phyloP scores from a whole-genome alignment of 1,140 invertebrate genomes.

The Anagrus nilaparvatae region DNA sequence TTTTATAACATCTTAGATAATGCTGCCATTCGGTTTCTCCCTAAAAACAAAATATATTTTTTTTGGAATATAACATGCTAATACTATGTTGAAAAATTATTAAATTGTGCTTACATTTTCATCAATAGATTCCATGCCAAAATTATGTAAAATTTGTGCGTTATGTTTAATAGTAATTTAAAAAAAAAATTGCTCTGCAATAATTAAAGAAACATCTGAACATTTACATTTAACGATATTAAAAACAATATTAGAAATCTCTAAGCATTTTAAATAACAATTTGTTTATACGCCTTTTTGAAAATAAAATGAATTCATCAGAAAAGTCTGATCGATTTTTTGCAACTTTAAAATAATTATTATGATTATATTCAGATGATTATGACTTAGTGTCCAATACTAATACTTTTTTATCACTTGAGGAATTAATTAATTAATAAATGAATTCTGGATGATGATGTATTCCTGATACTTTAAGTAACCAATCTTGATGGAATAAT shows the following conservation, averaged over 20 bases:
- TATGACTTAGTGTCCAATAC: constrained; percentile 97
- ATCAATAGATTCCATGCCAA: too few relatives aligned
- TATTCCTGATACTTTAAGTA: constrained; percentile 94
- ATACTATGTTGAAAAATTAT: constrained; percentile 17
- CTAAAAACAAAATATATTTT: constrained; percentile 41
- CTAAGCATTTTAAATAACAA: constrained; percentile 69
- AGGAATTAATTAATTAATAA: constrained; percentile 87
- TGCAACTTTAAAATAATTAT: constrained; percentile 74
- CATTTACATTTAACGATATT: constrained; percentile 61
- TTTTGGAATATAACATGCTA: constrained; percentile 5
- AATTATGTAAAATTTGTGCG: constrained; percentile 61
- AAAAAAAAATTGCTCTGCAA: constrained; percentile 66
- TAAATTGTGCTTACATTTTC: constrained; percentile 58
- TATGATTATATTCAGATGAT: too few relatives aligned
- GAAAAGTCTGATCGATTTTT: constrained; percentile 69
- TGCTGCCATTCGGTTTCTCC: constrained; percentile 84
- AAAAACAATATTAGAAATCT: constrained; percentile 75
- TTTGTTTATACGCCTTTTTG: constrained; percentile 57
- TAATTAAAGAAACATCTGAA: constrained; percentile 51
- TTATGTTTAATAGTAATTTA: constrained; percentile 76
- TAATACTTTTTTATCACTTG: constrained; percentile 91
- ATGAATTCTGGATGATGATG: constrained; percentile 91
- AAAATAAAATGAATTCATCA: constrained; percentile 73
- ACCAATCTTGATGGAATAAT: constrained; percentile 91
- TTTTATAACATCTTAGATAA: constrained; percentile 73